Conservation (phyloP, 2,888 invertebrate genomes). For the Machimus atricapillus region DNA sequence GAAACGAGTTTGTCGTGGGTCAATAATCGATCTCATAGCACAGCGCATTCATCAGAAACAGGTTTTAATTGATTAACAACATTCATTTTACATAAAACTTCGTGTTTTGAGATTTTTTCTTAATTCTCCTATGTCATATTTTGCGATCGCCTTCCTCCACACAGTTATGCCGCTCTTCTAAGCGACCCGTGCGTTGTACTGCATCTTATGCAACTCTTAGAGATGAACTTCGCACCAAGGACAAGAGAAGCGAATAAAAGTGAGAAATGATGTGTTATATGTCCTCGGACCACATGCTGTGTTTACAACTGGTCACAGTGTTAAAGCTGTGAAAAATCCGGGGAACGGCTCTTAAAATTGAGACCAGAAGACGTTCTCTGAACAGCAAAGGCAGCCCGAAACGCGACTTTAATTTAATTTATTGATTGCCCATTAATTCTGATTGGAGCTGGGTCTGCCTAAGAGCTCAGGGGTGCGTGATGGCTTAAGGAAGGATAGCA, state of each 20-base stretch:
- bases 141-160: conserved; percentile 27
- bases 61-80: conserved; percentile 48
- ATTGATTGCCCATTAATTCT: conserved; percentile 38
- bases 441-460: background rate
- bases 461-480: background rate
- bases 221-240: conserved; percentile 21
- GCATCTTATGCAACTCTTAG: background rate
- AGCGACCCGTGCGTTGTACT: background rate
- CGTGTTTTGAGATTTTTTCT: conserved; percentile 44
- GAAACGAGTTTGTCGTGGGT: conserved; percentile 11
- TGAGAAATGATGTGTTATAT: conserved; percentile 48
- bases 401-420: conserved; percentile 38
- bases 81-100: conserved; percentile 46
- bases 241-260: conserved; percentile 34
- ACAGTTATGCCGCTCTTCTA: background rate
- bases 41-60: conserved; percentile 47
- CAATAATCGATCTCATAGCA: conserved; percentile 43
- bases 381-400: conserved; percentile 12
- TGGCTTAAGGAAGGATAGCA: background rate
- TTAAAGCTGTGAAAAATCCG: conserved; percentile 3
- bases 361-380: background rate
- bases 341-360: background rate
- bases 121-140: conserved; percentile 43
- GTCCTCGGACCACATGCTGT: conserved; percentile 47
- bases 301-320: conserved; percentile 31